phyloP scores from a whole-genome alignment of 2,113 vertebrate genomes.

The Recurvirostra avosetta region DNA sequence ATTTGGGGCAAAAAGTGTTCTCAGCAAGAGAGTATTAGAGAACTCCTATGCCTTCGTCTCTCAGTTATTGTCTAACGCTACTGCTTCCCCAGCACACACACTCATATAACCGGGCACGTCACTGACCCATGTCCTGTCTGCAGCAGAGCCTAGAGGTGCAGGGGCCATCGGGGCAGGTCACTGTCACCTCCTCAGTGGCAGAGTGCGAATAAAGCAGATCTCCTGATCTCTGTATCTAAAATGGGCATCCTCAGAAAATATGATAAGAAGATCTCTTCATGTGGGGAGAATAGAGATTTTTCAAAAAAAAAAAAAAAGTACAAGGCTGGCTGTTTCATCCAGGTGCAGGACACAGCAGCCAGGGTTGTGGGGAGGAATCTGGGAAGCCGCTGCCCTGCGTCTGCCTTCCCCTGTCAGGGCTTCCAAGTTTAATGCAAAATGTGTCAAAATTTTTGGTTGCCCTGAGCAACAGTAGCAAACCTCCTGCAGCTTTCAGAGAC shows the following conservation, averaged over 20 bases:
- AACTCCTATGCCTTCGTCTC: neutral
- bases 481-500: neutral
- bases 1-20: neutral
- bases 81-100: neutral
- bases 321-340: neutral
- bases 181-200: neutral
- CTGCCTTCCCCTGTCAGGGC: neutral
- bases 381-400: neutral
- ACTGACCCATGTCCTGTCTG: neutral
- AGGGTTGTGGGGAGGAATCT: neutral
- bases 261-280: neutral
- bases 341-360: neutral
- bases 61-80: neutral
- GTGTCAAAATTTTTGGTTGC: neutral
- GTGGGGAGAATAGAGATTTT: neutral
- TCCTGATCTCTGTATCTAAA: neutral
- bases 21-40: neutral
- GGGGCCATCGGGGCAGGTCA: neutral
- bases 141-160: neutral
- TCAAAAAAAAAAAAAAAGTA: neutral
- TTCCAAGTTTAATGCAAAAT: neutral
- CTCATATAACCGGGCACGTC: accelerated
- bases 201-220: neutral
- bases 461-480: neutral
- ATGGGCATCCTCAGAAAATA: neutral